A percentile compares a stretch with the other conserved stretches of the same genome.
These are phyloP conservation scores for Mya arenaria DNA, from an alignment of 1,140 invertebrate genomes.

Conservation along the genomic window DNA sequence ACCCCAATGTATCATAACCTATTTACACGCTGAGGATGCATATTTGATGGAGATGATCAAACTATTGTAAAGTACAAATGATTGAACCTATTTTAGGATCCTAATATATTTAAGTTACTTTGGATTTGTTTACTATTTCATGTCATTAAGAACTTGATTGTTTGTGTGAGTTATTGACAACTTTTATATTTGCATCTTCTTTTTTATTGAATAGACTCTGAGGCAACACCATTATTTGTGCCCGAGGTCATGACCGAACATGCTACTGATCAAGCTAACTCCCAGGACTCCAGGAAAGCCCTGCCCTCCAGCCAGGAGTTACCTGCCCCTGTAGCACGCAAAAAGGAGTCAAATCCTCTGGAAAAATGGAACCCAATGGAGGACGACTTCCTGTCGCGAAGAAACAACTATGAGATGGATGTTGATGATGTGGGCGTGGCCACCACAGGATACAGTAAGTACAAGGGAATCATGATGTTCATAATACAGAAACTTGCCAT, in stretches of 20 bases:
- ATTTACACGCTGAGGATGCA: too few relatives aligned
- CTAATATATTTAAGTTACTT: too few relatives aligned
- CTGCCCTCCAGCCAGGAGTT: background rate
- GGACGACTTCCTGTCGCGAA: slow-evolving; percentile 70
- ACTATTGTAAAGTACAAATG: too few relatives aligned
- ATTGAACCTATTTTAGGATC: too few relatives aligned
- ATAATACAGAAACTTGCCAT: too few relatives aligned
- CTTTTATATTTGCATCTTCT: background rate
- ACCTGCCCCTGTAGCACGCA: background rate
- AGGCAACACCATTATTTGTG: background rate
- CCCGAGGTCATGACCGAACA: too few relatives aligned
- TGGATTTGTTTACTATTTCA: too few relatives aligned
- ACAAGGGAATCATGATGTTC: too few relatives aligned
- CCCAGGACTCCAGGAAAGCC: background rate
- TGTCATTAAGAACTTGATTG: too few relatives aligned
- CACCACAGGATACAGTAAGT: slow-evolving; percentile 76
- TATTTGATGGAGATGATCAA: too few relatives aligned
- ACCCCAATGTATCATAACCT: too few relatives aligned
- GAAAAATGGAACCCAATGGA: slow-evolving; percentile 76
- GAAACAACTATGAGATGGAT: slow-evolving; percentile 78
- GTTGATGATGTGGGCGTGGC: slow-evolving; percentile 77
- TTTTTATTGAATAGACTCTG: background rate
- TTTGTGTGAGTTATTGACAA: background rate
- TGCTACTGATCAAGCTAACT: background rate
- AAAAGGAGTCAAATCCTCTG: background rate